Evolutionary conservation across 1,140 invertebrate species (phyloP), one percentile per base, ranked within the genome.

Genomic region (Lepidurus apus): DNA sequence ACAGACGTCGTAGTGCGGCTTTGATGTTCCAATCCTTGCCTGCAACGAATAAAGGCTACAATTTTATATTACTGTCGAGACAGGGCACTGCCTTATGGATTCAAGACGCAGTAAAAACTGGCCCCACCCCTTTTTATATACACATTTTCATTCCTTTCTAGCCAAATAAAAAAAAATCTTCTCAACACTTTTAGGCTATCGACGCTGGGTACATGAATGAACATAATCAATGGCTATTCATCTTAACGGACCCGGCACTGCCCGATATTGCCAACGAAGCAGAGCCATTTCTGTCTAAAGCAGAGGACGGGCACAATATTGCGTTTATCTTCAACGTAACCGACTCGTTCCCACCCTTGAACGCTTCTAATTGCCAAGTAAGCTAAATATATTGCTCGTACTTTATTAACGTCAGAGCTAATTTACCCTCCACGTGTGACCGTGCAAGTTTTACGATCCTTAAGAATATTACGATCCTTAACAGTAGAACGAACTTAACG

Each of bases 251-350:
- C 74, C 89, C 87, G 8, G 17, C 0, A 65, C 0, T 21, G 9
- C 0, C 17, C 0, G 83, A 86, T 77, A 79, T 81, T 7, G 83
- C 82, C 1, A 85, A 84, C 44, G 85, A 85, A 17, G 82, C 91
- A 43, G 85, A 87, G 0, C 83, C 84, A 21, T 85, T 91, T 53
- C 85, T 88, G 42, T 86, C 88, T 73, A 85, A 89, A 4, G 83
- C 93, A 34, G 86, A 86, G 4, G 93, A 95, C 84, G 93, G 93
- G 2, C 91, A 93, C 81, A 95, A 95, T 84, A 84, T 95, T n/a
- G 92, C 92, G 17, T 93, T 93, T 82, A 86, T 93, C 43, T 90
- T 91, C 80, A 95, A 95, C 83, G 84, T 86, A 7, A 92, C 93
- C 0, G 13, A 65, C 7, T 65, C 53, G 1, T 65, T 21, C 3